A percentile compares a stretch with the other conserved stretches of the same genome.
These are phyloP conservation scores for Eurytoma adleriae DNA, from an alignment of 2,888 invertebrate species.

Conservation along the genomic window DNA sequence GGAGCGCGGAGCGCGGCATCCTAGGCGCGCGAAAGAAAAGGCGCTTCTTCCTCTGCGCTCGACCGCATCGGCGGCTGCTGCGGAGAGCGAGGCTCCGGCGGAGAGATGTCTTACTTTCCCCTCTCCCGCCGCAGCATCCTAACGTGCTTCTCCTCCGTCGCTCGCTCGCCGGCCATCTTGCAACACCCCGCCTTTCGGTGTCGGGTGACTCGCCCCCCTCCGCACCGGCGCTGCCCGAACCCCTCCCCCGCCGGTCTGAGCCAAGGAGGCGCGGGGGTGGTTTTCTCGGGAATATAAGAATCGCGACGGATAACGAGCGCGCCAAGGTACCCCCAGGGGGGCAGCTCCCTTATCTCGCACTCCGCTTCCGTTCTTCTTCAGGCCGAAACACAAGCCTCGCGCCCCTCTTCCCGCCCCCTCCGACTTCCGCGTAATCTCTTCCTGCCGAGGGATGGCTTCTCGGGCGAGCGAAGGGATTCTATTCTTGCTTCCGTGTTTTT, in stretches of 20 bases:
- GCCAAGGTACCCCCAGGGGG: conserved; percentile 11
- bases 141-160: conserved; percentile 69
- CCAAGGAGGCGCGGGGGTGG: background rate
- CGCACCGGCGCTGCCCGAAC: conserved; percentile 1
- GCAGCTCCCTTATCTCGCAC: conserved; percentile 14
- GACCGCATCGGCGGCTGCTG: background rate
- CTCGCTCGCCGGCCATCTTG: conserved; percentile 71
- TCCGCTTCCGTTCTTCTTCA: background rate
- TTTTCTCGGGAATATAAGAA: conserved; percentile 30
- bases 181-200: conserved; percentile 69
- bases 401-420: background rate
- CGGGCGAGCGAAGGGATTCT: too few relatives aligned
- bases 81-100: conserved; percentile 11
- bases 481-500: too few relatives aligned
- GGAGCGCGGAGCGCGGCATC: background rate
- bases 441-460: background rate
- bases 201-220: conserved; percentile 60
- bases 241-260: background rate
- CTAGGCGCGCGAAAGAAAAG: background rate
- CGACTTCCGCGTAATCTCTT: conserved; percentile 30
- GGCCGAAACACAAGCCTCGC: too few relatives aligned
- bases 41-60: background rate
- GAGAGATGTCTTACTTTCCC: conserved; percentile 62
- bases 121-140: conserved; percentile 47
- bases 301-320: conserved; percentile 21